Evolutionary conservation across 2,888 invertebrate species (phyloP), one percentile per base, ranked within the genome.

Genomic region (Oscheius sp.): DNA sequence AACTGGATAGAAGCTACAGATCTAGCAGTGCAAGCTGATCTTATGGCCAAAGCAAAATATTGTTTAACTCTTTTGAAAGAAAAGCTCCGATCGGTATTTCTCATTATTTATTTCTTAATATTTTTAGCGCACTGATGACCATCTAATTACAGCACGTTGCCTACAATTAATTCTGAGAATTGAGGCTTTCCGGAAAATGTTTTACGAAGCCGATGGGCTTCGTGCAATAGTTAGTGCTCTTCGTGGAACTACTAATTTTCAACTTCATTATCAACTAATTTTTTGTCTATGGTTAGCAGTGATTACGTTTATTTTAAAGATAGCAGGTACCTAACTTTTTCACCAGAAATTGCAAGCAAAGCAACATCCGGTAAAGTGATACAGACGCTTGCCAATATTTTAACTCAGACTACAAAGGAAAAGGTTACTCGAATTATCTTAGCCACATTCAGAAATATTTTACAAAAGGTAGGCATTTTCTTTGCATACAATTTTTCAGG

Each of bases 61-160:
- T 99, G 97, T 88, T 91, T 98, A 76, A 94, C 94, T 75, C 98
- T 97, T 93, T 91, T 99, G 12, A 96, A 95, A 90, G 97, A 98
- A 87, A 96, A 97, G 87, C 90, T 98, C 66, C 93, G 92, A 10
- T 27, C 12, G 8, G 52, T 52, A 25, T 4, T 25, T 25, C 1
- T 50, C 12, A 8, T n/a, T 42, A 12, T n/a, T 42, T 6, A 4
- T 42, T 12, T n/a, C 17, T 42, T 42, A 42, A 2, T n/a, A 10
- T 15, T 77, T 86, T 34, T 90, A 97, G 96, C 93, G 92, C 89
- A 97, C 96, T 88, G 97, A 97, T 87, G 98, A 96, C 90, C 93
- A 97, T 88, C 96, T 97, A 88, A 96, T 96, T 5, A 95, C 96
- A 79, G 97, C 93, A 27, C 92, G 98, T 82, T 98, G 97, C 89